Evolutionary conservation across 2,113 vertebrate genomes (phyloP).

Genomic region (Syngnathus floridae): DNA sequence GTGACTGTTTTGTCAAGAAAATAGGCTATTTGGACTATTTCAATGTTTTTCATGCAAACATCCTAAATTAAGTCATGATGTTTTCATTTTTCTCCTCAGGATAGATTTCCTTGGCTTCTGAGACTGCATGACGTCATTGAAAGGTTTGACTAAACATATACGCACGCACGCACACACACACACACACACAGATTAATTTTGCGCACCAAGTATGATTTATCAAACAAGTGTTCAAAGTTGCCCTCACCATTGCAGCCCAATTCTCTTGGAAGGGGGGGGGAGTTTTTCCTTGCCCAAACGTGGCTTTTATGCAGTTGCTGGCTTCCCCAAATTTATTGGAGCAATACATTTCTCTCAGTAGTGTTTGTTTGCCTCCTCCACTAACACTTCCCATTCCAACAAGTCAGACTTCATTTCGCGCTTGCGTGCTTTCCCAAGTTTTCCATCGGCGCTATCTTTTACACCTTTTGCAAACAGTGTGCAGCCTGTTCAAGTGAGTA

Average conservation of each 20-base stretch:
- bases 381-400: background rate
- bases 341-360: background rate
- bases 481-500: background rate
- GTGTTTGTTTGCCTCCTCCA: background rate
- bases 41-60: background rate
- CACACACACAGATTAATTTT: background rate
- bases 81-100: slow-evolving; percentile 58
- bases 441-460: background rate
- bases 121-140: slow-evolving; percentile 74
- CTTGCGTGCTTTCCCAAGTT: background rate
- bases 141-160: slow-evolving; percentile 60
- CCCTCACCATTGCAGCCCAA: no score
- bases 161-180: background rate
- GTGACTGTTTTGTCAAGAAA: background rate
- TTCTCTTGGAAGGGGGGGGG: no score
- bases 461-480: background rate
- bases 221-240: no score
- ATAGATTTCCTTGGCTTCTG: slow-evolving; percentile 86
- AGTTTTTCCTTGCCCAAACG: background rate
- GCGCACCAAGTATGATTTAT: no score
- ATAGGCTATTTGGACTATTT: background rate
- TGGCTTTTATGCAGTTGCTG: background rate
- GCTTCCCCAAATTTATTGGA: background rate
- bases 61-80: background rate
- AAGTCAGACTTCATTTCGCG: background rate